Evolutionary conservation across 30 jellyfish, hydroid and myxozoan species (phyloP).

Genomic region (Hydractinia echinata): DNA sequence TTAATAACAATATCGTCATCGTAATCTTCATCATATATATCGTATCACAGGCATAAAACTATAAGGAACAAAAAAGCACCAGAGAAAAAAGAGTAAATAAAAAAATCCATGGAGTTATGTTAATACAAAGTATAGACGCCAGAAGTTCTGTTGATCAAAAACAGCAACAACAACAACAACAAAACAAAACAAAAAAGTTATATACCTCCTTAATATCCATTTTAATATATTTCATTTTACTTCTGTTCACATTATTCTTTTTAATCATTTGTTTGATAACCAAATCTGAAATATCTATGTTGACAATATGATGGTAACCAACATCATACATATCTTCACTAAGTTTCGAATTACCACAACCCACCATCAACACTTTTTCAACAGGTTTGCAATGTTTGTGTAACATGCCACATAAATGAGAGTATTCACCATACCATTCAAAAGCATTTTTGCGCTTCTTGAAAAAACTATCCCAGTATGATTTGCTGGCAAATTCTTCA

Average conservation of each 20-base stretch:
- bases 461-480: slow-evolving; percentile 48
- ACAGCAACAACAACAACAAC: neutral
- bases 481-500: slow-evolving; percentile 32
- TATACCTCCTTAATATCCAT: slow-evolving; percentile 41
- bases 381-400: slow-evolving; percentile 14
- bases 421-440: slow-evolving; percentile 67
- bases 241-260: slow-evolving; percentile 23
- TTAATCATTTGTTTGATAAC: slow-evolving; percentile 45
- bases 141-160: neutral
- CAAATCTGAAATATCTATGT: slow-evolving; percentile 50
- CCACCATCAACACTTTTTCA: slow-evolving; percentile 21
- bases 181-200: neutral
- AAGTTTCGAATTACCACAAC: slow-evolving; percentile 53
- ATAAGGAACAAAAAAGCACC: too few species aligned
- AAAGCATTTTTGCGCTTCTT: slow-evolving; percentile 40
- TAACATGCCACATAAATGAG: slow-evolving; percentile 20
- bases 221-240: slow-evolving; percentile 32
- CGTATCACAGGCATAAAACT: too few species aligned
- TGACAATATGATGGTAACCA: slow-evolving; percentile 36
- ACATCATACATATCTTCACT: slow-evolving; percentile 56
- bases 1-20: too few species aligned
- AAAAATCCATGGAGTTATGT: too few species aligned
- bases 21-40: too few species aligned
- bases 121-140: too few species aligned
- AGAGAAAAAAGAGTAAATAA: too few species aligned